Conservation (phyloP, 2,113 vertebrate genomes). For the Morone chrysops region DNA sequence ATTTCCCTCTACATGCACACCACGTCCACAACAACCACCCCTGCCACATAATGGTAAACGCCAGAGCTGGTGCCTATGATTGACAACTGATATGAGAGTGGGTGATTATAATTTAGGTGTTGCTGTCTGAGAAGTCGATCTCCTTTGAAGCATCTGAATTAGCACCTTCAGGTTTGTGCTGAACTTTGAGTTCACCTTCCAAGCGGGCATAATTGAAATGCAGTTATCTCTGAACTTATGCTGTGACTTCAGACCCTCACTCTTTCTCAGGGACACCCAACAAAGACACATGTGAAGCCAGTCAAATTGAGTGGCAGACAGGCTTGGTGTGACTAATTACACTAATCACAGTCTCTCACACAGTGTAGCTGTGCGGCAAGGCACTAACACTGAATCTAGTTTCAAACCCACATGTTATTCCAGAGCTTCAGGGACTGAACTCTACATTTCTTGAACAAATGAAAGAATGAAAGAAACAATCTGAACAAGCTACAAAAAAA, state of each 20-base stretch:
- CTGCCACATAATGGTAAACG: not conserved
- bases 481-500: not conserved
- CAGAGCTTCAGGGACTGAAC: not conserved
- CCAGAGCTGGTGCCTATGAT: not conserved
- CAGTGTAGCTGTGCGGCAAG: not conserved
- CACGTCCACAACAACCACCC: not conserved
- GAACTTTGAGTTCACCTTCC: slow-evolving; percentile 28
- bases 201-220: slow-evolving; percentile 21
- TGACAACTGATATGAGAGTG: not conserved
- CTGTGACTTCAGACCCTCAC: slow-evolving; percentile 17
- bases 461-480: not conserved
- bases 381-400: not conserved
- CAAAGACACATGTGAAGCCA: slow-evolving; percentile 33
- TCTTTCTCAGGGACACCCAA: slow-evolving; percentile 30
- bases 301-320: slow-evolving; percentile 50
- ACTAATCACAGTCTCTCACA: slow-evolving; percentile 39
- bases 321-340: slow-evolving; percentile 44
- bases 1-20: not conserved
- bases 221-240: slow-evolving; percentile 9
- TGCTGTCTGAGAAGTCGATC: slow-evolving; percentile 20
- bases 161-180: slow-evolving; percentile 21
- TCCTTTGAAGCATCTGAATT: slow-evolving; percentile 33
- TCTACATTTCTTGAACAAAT: not conserved
- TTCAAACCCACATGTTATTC: slow-evolving; percentile 5
- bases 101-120: slow-evolving; percentile 11